Conservation (phyloP, 2,113 vertebrate genomes). For the Forbesichthys agassizii region DNA sequence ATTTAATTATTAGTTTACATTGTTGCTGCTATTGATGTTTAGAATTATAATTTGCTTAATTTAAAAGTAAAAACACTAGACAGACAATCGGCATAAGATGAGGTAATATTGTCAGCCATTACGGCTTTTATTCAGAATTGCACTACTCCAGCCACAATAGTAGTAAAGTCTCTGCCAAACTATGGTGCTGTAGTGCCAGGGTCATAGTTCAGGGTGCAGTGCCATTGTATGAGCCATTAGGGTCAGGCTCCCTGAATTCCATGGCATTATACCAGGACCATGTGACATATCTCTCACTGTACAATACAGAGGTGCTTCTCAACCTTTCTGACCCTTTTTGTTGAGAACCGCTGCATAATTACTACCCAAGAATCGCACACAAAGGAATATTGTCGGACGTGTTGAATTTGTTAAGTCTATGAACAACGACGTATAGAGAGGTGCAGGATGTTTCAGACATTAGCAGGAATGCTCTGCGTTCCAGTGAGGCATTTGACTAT, state of each 20-base stretch:
- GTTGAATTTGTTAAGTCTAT: slow-evolving; percentile 57
- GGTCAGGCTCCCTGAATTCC: slow-evolving; percentile 46
- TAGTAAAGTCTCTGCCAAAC: background rate
- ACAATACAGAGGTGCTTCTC: slow-evolving; percentile 7
- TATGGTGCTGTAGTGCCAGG: background rate
- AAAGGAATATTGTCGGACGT: slow-evolving; percentile 30
- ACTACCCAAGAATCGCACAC: background rate
- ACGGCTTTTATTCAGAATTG: slow-evolving; percentile 1
- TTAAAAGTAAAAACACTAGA: no score
- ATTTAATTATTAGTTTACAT: no score
- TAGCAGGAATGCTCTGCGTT: slow-evolving; percentile 26
- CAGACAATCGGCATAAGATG: no score
- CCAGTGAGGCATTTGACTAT: slow-evolving; percentile 20
- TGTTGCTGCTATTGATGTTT: no score
- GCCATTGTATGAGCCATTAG: slow-evolving; percentile 19
- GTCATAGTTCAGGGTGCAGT: slow-evolving; percentile 43
- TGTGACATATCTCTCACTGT: slow-evolving; percentile 42
- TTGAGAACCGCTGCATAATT: background rate
- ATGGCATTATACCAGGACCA: slow-evolving; percentile 44
- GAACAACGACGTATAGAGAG: slow-evolving; percentile 28
- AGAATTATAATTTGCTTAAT: no score
- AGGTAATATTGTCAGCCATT: no score
- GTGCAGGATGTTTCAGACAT: slow-evolving; percentile 4
- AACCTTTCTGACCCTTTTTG: background rate
- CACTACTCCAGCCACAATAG: background rate